Base-by-base conservation (phyloP, 2,888 invertebrate genomes). In the Synanthedon tipuliformis region DNA sequence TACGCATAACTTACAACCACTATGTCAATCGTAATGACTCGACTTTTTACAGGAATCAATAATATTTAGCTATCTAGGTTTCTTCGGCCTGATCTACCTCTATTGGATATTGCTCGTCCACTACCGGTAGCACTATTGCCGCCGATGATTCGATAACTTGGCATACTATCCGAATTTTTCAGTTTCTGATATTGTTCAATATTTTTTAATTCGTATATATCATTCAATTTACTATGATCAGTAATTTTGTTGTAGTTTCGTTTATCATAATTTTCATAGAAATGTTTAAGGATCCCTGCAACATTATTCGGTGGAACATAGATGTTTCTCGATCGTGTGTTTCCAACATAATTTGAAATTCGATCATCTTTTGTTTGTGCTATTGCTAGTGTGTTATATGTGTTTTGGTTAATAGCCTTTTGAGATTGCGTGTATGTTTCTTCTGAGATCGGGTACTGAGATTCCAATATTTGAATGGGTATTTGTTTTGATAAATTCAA, bases 41-140 rank as follows among this genome's bases (percentile, higher is more conserved):
- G 5, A 23, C 1, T 5, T 5, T 5, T 23, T 5, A 23, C 23
- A 5, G 4, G 34, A 34, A 34, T 23, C 23, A 34, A 34, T 8
- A 8, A 34, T 34, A 34, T 34, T 34, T 34, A 34, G 34, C 34
- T 34, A 10, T 10, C 34, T 34, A 34, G 34, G 34, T 34, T 8
- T 10, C 10, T 45, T 45, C 15, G 13, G 49, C 69, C 73, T 16
- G 74, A 76, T 56, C 83, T 72, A 1, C 82, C 84, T 57, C 65
- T 81, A 48, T 61, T 71, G 53, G 59, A 75, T 1, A 86, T 51
- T 12, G 83, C 81, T 2, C 72, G 65, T 0, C 85, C 85, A 57
- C 82, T 85, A 4, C 75, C 69, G 0, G 75, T 80, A 0, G 84
- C 85, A 7, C 81, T 66, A 18, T 63, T 66, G 1, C 85, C 85